These are phyloP conservation scores for Galendromus occidentalis DNA, from an alignment of 1,140 invertebrate genomes.

Conservation along the genomic window DNA sequence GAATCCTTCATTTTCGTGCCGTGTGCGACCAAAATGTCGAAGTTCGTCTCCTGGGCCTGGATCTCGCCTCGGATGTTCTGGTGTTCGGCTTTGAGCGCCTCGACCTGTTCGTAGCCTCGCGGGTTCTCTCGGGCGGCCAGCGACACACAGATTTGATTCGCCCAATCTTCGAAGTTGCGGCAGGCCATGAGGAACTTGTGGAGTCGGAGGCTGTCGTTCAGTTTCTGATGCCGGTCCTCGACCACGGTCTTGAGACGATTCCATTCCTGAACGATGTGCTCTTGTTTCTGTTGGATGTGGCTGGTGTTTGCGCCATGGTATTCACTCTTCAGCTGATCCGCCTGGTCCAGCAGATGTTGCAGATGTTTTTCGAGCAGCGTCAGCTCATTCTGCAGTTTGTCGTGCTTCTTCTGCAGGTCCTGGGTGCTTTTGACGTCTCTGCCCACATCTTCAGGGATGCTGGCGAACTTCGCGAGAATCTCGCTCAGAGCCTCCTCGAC, in stretches of 20 bases:
- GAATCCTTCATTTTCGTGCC: slow-evolving; percentile 52
- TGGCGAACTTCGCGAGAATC: slow-evolving; percentile 67
- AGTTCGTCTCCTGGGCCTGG: slow-evolving; percentile 71
- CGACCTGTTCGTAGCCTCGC: slow-evolving; percentile 62
- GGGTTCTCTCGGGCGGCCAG: slow-evolving; percentile 63
- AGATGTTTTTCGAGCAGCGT: slow-evolving; percentile 67
- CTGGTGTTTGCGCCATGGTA: slow-evolving; percentile 83
- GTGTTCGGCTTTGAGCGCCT: slow-evolving; percentile 67
- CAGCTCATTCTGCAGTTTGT: slow-evolving; percentile 84
- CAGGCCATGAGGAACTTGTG: slow-evolving; percentile 65
- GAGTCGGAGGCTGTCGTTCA: slow-evolving; percentile 67
- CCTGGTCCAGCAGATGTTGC: slow-evolving; percentile 70
- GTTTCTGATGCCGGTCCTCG: slow-evolving; percentile 48
- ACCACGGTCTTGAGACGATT: slow-evolving; percentile 56
- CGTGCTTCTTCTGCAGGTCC: slow-evolving; percentile 60
- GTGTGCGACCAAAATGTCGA: slow-evolving; percentile 50
- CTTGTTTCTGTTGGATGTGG: slow-evolving; percentile 62
- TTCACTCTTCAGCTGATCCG: slow-evolving; percentile 54
- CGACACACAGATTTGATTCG: slow-evolving; percentile 49
- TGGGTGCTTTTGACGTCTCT: slow-evolving; percentile 69
- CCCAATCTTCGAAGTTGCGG: slow-evolving; percentile 72
- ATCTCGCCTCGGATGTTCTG: slow-evolving; percentile 81
- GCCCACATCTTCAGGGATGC: slow-evolving; percentile 60
- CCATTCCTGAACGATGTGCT: slow-evolving; percentile 68
- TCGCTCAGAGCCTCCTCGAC: slow-evolving; percentile 73